These are phyloP conservation scores for Pristionchus fissidentatus DNA, from an alignment of 2,888 invertebrate genomes.

Conservation along the genomic window DNA sequence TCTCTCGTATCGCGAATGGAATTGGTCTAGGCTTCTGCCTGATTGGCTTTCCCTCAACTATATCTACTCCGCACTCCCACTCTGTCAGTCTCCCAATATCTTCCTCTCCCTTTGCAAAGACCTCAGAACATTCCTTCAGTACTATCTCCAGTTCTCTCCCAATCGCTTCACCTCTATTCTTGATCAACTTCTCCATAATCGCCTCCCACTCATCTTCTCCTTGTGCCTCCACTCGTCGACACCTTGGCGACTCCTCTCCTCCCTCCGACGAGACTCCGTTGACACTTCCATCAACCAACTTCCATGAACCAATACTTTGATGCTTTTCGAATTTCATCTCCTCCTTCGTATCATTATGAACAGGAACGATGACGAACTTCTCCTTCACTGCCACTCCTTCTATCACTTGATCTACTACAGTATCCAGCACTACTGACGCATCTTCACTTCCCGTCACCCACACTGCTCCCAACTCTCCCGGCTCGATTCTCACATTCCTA, in stretches of 20 bases:
- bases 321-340: neutral
- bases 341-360: neutral
- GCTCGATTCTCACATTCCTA: neutral
- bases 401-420: neutral
- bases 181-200: neutral
- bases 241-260: neutral
- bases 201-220: too few species aligned
- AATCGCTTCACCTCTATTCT: neutral
- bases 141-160: neutral
- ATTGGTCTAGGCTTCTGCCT: conserved; percentile 28
- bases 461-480: neutral
- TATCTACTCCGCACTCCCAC: neutral
- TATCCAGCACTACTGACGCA: neutral
- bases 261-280: neutral
- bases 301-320: neutral
- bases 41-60: neutral
- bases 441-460: neutral
- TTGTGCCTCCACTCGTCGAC: too few species aligned
- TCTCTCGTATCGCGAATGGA: conserved; percentile 49
- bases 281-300: neutral
- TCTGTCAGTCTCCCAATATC: neutral
- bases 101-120: neutral
- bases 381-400: neutral
- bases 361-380: neutral
- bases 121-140: neutral